phyloP scores from a whole-genome alignment of 2,797 vertebrate genomes.

The Tragelaphus oryx region DNA sequence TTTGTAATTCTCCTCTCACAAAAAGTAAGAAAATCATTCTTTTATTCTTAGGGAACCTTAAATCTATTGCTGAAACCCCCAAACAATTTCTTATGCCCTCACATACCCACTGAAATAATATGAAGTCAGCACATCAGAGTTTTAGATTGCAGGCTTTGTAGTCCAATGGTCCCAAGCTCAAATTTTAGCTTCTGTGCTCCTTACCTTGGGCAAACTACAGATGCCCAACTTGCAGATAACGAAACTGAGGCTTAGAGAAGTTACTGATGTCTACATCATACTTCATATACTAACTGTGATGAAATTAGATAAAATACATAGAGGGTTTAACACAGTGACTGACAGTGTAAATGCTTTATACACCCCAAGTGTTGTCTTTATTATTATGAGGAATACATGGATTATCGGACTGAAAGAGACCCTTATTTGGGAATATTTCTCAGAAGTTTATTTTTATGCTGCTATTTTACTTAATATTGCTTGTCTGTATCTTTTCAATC shows the following conservation, averaged over 20 bases:
- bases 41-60: not conserved
- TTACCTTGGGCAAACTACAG: constrained; percentile 3
- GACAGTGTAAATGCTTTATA: not conserved
- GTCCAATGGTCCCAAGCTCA: not conserved
- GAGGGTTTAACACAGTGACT: not conserved
- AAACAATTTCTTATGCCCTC: not conserved
- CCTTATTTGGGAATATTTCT: constrained; percentile 1
- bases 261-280: not conserved
- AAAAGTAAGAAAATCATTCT: constrained; percentile 8
- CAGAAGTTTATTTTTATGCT: not conserved
- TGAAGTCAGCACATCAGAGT: not conserved
- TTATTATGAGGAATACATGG: not conserved
- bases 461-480: not conserved
- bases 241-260: not conserved
- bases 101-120: not conserved
- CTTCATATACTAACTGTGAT: not conserved
- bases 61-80: not conserved
- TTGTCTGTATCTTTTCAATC: not conserved
- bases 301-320: not conserved
- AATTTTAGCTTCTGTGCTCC: not conserved
- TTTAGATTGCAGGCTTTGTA: not conserved
- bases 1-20: not conserved
- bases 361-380: not conserved
- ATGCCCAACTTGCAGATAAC: not conserved
- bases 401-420: not conserved